Conservation (phyloP, 2,113 vertebrate genomes). For the Camelus dromedarius region DNA sequence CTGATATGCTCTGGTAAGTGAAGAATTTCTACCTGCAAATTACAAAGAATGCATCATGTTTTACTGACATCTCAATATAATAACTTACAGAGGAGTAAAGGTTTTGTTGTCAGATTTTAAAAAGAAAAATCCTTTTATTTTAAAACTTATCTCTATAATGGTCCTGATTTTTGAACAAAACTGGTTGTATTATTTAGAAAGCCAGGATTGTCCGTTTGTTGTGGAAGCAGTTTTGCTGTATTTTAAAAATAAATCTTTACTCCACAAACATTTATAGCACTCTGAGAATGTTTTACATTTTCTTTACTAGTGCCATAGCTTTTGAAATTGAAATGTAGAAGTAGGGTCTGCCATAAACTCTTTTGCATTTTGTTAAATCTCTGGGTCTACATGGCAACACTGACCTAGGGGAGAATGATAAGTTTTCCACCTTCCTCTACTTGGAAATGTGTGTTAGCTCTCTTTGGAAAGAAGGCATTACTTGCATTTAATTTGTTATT, state of each 20-base stretch:
- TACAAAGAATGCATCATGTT: background rate
- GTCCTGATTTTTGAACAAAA: background rate
- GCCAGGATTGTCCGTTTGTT: background rate
- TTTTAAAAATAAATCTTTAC: constrained; percentile 34
- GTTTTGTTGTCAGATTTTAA: background rate
- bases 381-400: background rate
- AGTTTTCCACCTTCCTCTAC: background rate
- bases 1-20: background rate
- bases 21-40: background rate
- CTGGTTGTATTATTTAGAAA: background rate
- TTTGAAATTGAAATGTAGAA: background rate
- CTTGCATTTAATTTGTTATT: constrained; percentile 58
- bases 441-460: background rate
- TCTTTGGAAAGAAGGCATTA: constrained; percentile 50
- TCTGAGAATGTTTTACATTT: constrained; percentile 39
- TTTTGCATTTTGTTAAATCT: constrained; percentile 37
- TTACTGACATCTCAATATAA: background rate
- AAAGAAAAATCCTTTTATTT: constrained; percentile 23
- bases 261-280: background rate
- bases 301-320: background rate
- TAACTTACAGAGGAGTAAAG: background rate
- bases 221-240: background rate
- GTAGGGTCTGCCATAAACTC: background rate
- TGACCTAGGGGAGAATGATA: background rate
- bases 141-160: background rate